These are phyloP conservation scores for Paramisgurnus dabryanus DNA, from an alignment of 2,113 vertebrate species.

Conservation along the genomic window DNA sequence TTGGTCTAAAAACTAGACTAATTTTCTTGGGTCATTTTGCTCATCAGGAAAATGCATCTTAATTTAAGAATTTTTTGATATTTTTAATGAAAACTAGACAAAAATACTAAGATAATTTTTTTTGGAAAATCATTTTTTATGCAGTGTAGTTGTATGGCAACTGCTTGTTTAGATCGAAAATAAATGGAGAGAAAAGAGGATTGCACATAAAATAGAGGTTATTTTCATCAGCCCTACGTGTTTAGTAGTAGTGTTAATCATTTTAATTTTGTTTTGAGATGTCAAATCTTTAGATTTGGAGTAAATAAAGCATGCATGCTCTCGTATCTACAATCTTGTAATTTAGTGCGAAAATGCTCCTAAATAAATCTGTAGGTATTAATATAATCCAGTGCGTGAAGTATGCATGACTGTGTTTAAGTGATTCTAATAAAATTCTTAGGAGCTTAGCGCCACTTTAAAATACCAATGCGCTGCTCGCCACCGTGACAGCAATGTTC, in stretches of 20 bases:
- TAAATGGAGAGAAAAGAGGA: not conserved
- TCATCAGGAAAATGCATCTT: no score
- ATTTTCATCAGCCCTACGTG: not conserved
- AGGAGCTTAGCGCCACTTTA: constrained; percentile 69
- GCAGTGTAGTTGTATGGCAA: no score
- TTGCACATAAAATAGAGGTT: not conserved
- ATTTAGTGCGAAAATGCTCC: constrained; percentile 65
- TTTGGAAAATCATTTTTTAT: no score
- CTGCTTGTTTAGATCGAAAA: no score
- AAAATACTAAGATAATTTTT: no score
- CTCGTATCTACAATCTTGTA: constrained; percentile 62
- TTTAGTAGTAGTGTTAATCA: not conserved
- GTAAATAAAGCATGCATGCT: constrained; percentile 4
- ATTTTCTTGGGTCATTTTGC: no score
- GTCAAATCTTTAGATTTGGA: not conserved
- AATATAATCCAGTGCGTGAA: constrained; percentile 75
- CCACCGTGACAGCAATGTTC: constrained; percentile 63
- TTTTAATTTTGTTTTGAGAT: constrained; percentile 3
- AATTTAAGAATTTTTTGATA: no score
- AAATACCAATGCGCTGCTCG: constrained; percentile 52
- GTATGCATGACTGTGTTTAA: constrained; percentile 67
- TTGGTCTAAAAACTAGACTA: no score
- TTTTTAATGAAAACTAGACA: no score
- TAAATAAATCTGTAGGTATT: constrained; percentile 69
- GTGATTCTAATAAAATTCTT: constrained; percentile 72